Conservation (phyloP, 2,888 invertebrate genomes). For the Luperina testacea region DNA sequence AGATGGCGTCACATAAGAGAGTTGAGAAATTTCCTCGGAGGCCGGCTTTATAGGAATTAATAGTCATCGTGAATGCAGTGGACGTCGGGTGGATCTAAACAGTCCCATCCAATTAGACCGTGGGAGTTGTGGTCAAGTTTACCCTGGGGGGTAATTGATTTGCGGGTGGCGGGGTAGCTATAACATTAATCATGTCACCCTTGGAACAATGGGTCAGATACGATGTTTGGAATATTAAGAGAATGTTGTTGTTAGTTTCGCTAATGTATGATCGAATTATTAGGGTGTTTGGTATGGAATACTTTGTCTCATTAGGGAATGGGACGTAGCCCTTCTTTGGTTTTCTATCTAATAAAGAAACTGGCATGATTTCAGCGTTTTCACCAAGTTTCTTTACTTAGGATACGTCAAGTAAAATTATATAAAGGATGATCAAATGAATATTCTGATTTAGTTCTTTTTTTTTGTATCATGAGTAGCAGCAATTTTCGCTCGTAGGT, state of each 20-base stretch:
- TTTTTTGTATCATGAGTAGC: neutral
- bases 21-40: neutral
- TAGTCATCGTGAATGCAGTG: conserved; percentile 35
- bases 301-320: neutral
- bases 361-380: neutral
- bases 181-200: conserved; percentile 30
- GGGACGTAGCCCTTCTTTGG: neutral
- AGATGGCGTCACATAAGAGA: conserved; percentile 34
- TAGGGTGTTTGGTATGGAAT: neutral
- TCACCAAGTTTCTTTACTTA: neutral
- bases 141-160: conserved; percentile 32
- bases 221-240: conserved; percentile 34
- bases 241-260: conserved; percentile 5
- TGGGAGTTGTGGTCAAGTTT: conserved; percentile 26
- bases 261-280: neutral
- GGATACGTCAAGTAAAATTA: neutral
- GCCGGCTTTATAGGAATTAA: conserved; percentile 23
- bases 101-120: conserved; percentile 54
- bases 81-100: conserved; percentile 40
- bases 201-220: conserved; percentile 20
- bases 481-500: neutral
- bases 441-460: neutral
- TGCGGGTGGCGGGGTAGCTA: conserved; percentile 2
- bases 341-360: neutral
- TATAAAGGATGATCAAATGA: neutral